Evolutionary conservation across 1,140 invertebrate species (phyloP).

Genomic region (Goniozus legneri): DNA sequence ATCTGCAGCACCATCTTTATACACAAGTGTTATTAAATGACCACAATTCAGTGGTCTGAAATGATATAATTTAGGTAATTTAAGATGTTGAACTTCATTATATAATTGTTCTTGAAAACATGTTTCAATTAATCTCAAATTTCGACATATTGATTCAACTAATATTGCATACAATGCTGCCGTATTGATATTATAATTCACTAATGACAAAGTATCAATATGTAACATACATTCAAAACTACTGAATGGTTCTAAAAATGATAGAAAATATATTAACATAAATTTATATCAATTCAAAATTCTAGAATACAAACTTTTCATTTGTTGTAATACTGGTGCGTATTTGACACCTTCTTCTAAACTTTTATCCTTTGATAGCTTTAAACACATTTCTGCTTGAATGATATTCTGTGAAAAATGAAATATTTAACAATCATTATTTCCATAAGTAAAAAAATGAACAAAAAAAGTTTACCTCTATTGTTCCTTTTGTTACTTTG

Average conservation of each 20-base stretch:
- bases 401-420: slow-evolving; percentile 41
- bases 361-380: slow-evolving; percentile 41
- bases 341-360: slow-evolving; percentile 38
- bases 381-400: slow-evolving; percentile 49
- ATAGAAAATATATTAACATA: slow-evolving; percentile 13
- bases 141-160: slow-evolving; percentile 69
- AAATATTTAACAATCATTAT: slow-evolving; percentile 9
- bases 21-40: slow-evolving; percentile 72
- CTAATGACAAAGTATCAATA: slow-evolving; percentile 69
- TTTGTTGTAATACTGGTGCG: slow-evolving; percentile 54
- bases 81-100: slow-evolving; percentile 26
- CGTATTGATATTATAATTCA: slow-evolving; percentile 62
- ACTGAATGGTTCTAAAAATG: slow-evolving; percentile 47
- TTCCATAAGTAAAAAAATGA: slow-evolving; percentile 4
- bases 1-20: slow-evolving; percentile 62
- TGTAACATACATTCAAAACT: slow-evolving; percentile 58
- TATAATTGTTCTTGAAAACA: slow-evolving; percentile 59
- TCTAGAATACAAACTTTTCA: slow-evolving; percentile 44
- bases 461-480: slow-evolving; percentile 49
- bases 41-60: slow-evolving; percentile 61
- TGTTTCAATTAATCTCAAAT: slow-evolving; percentile 62
- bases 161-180: slow-evolving; percentile 67
- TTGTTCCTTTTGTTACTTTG: slow-evolving; percentile 50
- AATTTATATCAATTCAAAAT: slow-evolving; percentile 5
- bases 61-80: slow-evolving; percentile 37